Base-by-base conservation (phyloP, 2,797 vertebrate species). In the Tiaroga cobitis region DNA sequence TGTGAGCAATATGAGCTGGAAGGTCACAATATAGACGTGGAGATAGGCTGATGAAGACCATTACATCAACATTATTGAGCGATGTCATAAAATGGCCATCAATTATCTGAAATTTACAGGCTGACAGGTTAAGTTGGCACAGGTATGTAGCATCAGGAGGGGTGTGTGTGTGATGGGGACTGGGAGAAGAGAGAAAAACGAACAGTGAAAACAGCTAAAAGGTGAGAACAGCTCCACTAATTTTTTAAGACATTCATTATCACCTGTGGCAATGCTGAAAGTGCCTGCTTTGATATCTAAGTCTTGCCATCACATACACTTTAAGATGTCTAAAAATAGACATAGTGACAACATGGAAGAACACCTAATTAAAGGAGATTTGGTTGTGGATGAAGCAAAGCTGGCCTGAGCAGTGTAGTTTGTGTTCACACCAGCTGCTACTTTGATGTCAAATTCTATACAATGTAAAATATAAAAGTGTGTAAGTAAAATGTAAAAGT, bases 171-270 rank as follows among this genome's bases (percentile, higher is more conserved):
- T 73, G 74, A 68, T 56, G 67, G 63, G 46, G 54, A 63, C 72
- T 81, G 68, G 83, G 70, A 79, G 67, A 61, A 79, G 73, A 82
- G 29, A 21, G 19, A 34, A 5, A 41, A 59, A 68, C 16, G 49
- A 77, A 69, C 49, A 82, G 70, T 72, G 82, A 85, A 85, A 61
- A 78, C 43, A 10, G 61, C 73, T 59, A 26, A 85, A 68, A 84
- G 73, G 86, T 81, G 74, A 81, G 78, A 84, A 81, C 65, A 85
- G 54, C 63, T 80, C 61, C 37, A 78, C 63, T 83, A 81, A 87
- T 88, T 86, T 46, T 72, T 78, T 54, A 88, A 87, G 82, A 88
- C 85, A 82, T 87, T 88, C 85, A 90, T 90, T 89, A 90, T 81
- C 88, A 91, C 89, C 88, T 90, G 81, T 81, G 59, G 68, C 78